Conservation (phyloP, 2,797 vertebrate genomes). For the Calcarius lapponicus region DNA sequence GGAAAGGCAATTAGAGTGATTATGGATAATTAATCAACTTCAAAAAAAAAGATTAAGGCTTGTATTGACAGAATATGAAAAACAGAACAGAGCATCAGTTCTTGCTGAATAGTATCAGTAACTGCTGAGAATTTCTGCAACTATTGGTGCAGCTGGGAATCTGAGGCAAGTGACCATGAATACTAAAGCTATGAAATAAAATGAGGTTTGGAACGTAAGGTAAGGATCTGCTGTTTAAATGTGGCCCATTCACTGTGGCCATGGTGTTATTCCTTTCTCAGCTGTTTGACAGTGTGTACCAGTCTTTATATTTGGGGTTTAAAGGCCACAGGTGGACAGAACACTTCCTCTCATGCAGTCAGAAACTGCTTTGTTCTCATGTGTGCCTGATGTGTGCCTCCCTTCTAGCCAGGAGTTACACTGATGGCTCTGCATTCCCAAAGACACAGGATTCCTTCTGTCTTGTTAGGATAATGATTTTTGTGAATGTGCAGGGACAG, state of each 20-base stretch:
- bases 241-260: not conserved
- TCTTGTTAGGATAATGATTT: not conserved
- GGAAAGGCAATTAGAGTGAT: not conserved
- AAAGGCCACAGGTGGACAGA: not conserved
- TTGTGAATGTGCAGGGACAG: not conserved
- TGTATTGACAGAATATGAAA: not conserved
- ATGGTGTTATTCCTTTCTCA: not conserved
- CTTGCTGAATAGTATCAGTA: not conserved
- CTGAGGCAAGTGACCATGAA: not conserved
- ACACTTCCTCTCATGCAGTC: not conserved
- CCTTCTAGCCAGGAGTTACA: not conserved
- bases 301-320: not conserved
- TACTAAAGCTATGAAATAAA: not conserved
- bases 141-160: not conserved
- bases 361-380: not conserved
- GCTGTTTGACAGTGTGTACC: not conserved
- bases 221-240: not conserved
- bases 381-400: not conserved
- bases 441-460: not conserved
- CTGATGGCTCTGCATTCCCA: not conserved
- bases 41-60: fast-evolving
- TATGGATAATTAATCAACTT: not conserved
- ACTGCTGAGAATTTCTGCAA: not conserved
- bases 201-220: not conserved
- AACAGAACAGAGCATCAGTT: not conserved